Conservation (phyloP, 23 tunicate species). For the Halocynthia roretzi region DNA sequence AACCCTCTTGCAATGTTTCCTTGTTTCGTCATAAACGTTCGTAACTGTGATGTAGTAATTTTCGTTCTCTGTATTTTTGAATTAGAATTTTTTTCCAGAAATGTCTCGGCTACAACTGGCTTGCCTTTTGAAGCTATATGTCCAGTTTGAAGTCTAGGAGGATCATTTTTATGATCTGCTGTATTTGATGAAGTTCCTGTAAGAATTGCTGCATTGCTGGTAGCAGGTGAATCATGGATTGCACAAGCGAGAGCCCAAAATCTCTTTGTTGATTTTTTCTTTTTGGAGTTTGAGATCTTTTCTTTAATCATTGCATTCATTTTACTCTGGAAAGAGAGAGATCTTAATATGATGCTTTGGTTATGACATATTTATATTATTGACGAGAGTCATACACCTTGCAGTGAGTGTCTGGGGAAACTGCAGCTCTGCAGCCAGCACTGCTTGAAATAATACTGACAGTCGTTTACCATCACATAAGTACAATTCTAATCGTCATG, state of each 20-base stretch:
- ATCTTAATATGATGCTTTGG: background rate
- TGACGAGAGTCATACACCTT: too few species aligned
- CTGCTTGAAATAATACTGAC: too few species aligned
- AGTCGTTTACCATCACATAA: too few species aligned
- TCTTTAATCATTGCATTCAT: too few species aligned
- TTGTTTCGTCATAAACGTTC: background rate
- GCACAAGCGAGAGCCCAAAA: slow-evolving; percentile 8
- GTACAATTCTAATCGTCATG: too few species aligned
- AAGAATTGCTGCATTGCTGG: background rate
- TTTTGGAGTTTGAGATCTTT: too few species aligned
- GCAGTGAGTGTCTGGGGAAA: too few species aligned
- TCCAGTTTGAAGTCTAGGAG: background rate
- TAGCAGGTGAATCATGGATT: background rate
- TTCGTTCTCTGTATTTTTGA: background rate
- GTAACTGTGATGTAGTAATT: background rate
- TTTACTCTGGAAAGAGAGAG: too few species aligned
- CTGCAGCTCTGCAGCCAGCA: too few species aligned
- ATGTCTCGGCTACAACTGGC: background rate
- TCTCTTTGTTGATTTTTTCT: background rate
- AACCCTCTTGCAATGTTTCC: background rate
- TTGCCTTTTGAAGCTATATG: background rate
- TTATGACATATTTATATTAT: background rate
- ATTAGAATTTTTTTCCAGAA: background rate
- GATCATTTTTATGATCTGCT: background rate
- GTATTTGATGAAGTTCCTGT: background rate